These are phyloP conservation scores for Auanema sp. DNA, from an alignment of 2,888 invertebrate species.

Conservation along the genomic window DNA sequence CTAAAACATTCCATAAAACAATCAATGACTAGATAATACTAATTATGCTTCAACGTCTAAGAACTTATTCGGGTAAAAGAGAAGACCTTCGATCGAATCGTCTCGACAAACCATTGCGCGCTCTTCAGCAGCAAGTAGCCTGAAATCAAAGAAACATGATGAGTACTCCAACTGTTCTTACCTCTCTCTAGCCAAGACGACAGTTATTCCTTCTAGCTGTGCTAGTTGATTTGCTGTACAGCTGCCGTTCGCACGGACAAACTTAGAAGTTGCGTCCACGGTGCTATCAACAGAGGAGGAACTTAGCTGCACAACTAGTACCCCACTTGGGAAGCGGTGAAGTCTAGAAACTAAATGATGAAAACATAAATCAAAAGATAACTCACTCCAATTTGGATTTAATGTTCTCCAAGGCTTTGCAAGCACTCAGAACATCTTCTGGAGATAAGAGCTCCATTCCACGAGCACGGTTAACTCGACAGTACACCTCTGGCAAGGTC, in stretches of 20 bases:
- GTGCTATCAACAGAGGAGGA: constrained; percentile 69
- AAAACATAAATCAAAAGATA: neutral
- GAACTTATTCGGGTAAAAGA: constrained; percentile 90
- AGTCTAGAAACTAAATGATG: constrained; percentile 68
- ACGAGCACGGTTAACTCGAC: constrained; percentile 91
- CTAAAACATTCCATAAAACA: too few species aligned
- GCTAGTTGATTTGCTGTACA: constrained; percentile 82
- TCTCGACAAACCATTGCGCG: constrained; percentile 86
- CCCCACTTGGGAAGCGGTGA: constrained; percentile 88
- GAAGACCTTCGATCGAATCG: constrained; percentile 89
- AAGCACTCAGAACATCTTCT: constrained; percentile 91
- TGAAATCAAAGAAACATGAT: constrained; percentile 43
- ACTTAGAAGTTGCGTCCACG: constrained; percentile 64
- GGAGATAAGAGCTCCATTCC: constrained; percentile 93
- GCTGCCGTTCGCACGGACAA: constrained; percentile 70
- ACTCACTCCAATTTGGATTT: constrained; percentile 66
- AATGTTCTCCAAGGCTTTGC: constrained; percentile 68
- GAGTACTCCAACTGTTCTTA: constrained; percentile 29
- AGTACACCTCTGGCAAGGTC: constrained; percentile 93
- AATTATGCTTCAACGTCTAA: constrained; percentile 14
- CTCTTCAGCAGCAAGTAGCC: constrained; percentile 83
- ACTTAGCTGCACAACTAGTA: constrained; percentile 84
- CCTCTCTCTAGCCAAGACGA: constrained; percentile 84
- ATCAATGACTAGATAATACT: too few species aligned
- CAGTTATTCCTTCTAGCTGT: constrained; percentile 79